Conservation (phyloP, 2,113 vertebrate species). For the Siniperca knerii region DNA sequence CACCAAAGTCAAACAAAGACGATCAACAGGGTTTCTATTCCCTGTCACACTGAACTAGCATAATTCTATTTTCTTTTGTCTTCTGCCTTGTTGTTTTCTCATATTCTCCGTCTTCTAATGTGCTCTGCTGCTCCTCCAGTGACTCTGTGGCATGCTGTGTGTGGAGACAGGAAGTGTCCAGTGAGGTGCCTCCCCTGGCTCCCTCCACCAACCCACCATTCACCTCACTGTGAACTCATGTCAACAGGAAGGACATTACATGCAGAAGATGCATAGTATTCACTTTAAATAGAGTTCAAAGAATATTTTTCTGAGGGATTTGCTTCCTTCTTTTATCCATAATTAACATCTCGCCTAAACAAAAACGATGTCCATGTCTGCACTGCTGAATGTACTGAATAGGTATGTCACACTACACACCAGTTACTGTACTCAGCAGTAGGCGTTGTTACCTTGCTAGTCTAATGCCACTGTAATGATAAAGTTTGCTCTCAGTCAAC, state of each 20-base stretch:
- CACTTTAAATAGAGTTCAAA: background rate
- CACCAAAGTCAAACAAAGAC: slow-evolving; percentile 42
- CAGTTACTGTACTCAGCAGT: background rate
- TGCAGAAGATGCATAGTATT: background rate
- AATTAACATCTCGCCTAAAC: background rate
- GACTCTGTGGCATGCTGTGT: slow-evolving; percentile 28
- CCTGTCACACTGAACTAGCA: slow-evolving; percentile 39
- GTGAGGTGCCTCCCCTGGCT: background rate
- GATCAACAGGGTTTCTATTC: slow-evolving; percentile 31
- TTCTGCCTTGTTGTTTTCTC: slow-evolving; percentile 41
- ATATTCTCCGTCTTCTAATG: slow-evolving; percentile 43
- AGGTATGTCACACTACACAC: background rate
- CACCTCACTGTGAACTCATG: slow-evolving; percentile 34
- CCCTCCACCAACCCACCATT: background rate
- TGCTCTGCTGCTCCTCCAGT: background rate
- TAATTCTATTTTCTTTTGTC: slow-evolving; percentile 60
- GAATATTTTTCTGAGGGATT: background rate
- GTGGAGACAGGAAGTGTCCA: slow-evolving; percentile 50
- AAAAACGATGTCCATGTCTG: background rate
- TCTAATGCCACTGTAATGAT: no score
- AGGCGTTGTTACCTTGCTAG: no score
- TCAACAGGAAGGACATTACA: slow-evolving; percentile 1
- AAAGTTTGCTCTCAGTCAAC: no score
- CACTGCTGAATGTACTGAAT: background rate
- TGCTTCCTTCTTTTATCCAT: background rate